Evolutionary conservation across 2,797 vertebrate species (phyloP).

Genomic region (Syndactyla subalaris): DNA sequence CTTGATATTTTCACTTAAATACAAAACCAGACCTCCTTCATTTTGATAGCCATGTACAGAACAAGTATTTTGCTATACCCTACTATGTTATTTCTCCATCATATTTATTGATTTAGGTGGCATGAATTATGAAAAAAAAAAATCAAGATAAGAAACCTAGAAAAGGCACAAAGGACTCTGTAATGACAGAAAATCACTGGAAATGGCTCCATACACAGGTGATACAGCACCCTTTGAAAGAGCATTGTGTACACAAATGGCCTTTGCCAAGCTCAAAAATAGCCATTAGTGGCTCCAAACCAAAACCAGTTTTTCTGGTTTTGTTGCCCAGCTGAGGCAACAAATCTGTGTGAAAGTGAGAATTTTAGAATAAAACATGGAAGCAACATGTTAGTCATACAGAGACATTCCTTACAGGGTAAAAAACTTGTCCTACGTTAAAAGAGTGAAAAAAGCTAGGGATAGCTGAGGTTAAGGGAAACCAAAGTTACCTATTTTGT

Average conservation of each 20-base stretch:
- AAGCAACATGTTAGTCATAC: not conserved
- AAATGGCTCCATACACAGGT: not conserved
- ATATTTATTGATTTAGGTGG: not conserved
- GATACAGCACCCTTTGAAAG: not conserved
- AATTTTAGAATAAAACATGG: not conserved
- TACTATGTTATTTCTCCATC: not conserved
- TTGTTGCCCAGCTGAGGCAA: not conserved
- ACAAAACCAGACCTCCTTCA: not conserved
- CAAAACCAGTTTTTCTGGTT: not conserved
- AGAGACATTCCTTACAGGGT: not conserved
- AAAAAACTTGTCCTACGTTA: not conserved
- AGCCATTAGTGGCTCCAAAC: not conserved
- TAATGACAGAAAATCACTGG: not conserved
- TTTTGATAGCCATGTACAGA: not conserved
- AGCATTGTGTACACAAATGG: rapidly evolving
- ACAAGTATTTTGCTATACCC: not conserved
- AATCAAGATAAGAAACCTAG: not conserved
- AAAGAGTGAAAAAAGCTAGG: not conserved
- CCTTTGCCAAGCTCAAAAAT: not conserved
- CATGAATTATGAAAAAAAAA: not conserved
- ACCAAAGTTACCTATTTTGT: not conserved
- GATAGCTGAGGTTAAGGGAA: not conserved
- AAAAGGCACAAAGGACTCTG: not conserved
- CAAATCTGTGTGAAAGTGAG: not conserved
- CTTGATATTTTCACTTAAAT: not conserved